Percentiles rank a stretch among this genome's conserved stretches.
Evolutionary conservation across 2,888 invertebrate species (phyloP).

Genomic region (Nomada ferruginata): DNA sequence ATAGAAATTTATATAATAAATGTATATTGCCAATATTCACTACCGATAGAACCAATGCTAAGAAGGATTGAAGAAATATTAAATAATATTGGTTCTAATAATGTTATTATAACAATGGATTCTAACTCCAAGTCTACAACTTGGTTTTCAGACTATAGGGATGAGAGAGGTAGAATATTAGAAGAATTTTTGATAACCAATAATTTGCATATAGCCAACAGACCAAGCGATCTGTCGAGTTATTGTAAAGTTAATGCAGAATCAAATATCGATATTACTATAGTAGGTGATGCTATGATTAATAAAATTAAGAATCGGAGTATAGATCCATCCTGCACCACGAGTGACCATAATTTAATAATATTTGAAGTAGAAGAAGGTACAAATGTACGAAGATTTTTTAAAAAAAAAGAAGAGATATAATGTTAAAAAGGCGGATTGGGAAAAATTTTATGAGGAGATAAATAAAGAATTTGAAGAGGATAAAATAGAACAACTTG

Average conservation of each 20-base stretch:
- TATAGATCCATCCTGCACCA: neutral
- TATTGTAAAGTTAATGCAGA: neutral
- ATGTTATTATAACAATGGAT: neutral
- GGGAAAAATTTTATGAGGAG: neutral
- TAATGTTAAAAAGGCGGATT: too few relatives aligned
- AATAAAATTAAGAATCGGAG: neutral
- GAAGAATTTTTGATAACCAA: conserved; percentile 14
- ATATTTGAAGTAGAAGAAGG: neutral
- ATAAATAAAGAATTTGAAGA: neutral
- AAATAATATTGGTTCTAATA: neutral
- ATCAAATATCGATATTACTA: conserved; percentile 28
- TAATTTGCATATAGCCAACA: neutral
- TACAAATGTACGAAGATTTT: fast-evolving
- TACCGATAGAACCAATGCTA: neutral
- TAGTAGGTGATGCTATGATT: neutral
- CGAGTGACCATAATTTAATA: neutral
- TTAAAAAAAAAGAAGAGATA: too few relatives aligned
- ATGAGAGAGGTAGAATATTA: conserved; percentile 1
- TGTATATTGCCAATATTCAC: neutral
- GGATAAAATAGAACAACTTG: neutral
- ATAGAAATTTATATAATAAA: too few relatives aligned
- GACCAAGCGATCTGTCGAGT: neutral
- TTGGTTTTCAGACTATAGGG: neutral
- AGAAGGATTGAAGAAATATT: neutral
- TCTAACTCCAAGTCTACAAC: neutral